Evolutionary conservation across 2,888 invertebrate genomes (phyloP).

Genomic region (Epsilonema sp.): DNA sequence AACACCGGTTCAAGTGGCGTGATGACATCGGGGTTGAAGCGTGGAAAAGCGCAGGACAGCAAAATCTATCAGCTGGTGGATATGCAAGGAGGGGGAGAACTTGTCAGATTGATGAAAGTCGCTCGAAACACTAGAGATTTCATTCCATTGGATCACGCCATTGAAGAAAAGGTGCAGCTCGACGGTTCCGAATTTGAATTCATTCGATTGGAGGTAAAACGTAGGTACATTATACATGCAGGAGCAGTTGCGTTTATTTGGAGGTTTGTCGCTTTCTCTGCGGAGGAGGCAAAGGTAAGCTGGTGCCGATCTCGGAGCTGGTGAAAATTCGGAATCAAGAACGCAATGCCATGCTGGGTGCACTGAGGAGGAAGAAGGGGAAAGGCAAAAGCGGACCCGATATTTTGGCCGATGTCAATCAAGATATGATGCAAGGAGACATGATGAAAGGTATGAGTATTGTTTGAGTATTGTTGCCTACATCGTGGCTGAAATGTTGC

Average conservation of each 20-base stretch:
- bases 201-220: too few species aligned
- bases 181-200: neutral
- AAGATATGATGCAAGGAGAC: slow-evolving; percentile 18
- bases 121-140: slow-evolving; percentile 8
- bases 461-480: neutral
- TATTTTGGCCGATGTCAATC: slow-evolving; percentile 24
- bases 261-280: slow-evolving; percentile 69
- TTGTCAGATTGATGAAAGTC: slow-evolving; percentile 54
- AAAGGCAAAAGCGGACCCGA: slow-evolving; percentile 25
- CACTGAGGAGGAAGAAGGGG: slow-evolving; percentile 23
- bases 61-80: slow-evolving; percentile 62
- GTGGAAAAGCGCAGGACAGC: neutral
- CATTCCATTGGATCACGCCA: slow-evolving; percentile 7
- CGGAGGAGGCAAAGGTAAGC: slow-evolving; percentile 72
- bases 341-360: slow-evolving; percentile 34
- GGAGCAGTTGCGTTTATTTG: slow-evolving; percentile 6
- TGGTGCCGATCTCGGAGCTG: slow-evolving; percentile 68
- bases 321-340: slow-evolving; percentile 70
- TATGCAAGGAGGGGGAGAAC: slow-evolving; percentile 75
- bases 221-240: neutral
- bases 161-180: slow-evolving; percentile 9
- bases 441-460: slow-evolving; percentile 16
- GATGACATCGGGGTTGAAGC: neutral
- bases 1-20: neutral
- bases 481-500: neutral